Evolutionary conservation across 1,140 invertebrate species (phyloP).

Genomic region (Pemphigus obesinymphae): DNA sequence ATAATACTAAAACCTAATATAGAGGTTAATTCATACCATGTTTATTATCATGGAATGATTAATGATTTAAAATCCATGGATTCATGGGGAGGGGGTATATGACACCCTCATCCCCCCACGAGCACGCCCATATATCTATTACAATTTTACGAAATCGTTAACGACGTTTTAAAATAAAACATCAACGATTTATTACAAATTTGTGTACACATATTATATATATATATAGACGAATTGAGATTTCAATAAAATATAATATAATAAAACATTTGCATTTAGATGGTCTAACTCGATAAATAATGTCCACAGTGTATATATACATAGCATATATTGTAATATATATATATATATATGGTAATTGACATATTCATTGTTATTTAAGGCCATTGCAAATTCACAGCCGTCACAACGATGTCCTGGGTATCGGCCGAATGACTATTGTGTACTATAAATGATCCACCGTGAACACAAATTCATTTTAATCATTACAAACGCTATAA

Average conservation of each 20-base stretch:
- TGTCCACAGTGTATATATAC: background rate
- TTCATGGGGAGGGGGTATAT: no score
- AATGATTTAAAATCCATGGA: no score
- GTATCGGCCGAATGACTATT: background rate
- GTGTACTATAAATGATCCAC: background rate
- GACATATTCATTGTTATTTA: constrained; percentile 1
- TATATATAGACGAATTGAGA: no score
- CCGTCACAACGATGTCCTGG: background rate
- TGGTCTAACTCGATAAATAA: background rate
- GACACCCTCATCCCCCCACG: no score
- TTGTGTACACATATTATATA: no score
- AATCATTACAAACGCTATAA: background rate
- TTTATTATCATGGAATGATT: no score
- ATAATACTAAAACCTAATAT: no score
- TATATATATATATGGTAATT: background rate
- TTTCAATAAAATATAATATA: background rate
- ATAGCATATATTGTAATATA: background rate
- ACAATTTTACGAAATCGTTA: no score
- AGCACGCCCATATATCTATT: no score
- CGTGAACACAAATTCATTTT: background rate
- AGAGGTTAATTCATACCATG: no score
- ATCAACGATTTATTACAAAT: no score
- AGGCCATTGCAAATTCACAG: background rate
- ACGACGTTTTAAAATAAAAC: no score
- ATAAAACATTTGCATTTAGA: background rate